These are phyloP conservation scores for Ophiodon elongatus DNA, from an alignment of 2,113 vertebrate species.

Conservation along the genomic window DNA sequence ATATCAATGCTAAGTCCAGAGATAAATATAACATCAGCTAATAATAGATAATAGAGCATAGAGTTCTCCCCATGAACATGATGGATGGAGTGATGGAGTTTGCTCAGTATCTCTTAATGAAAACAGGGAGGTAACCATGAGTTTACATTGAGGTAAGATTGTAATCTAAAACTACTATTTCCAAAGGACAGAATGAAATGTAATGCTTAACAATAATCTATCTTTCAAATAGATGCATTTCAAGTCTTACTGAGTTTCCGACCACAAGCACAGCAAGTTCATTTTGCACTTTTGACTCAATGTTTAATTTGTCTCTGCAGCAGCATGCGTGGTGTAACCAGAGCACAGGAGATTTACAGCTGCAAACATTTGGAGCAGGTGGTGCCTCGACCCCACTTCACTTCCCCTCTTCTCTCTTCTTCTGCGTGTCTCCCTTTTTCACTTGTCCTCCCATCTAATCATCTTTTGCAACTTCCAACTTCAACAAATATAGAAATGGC, in stretches of 20 bases:
- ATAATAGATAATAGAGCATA: too few species aligned
- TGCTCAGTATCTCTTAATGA: background rate
- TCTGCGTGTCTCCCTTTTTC: slow-evolving; percentile 23
- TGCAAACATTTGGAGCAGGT: slow-evolving; percentile 86
- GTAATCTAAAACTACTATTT: background rate
- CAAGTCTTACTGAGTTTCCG: background rate
- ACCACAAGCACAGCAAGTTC: background rate
- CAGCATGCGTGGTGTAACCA: slow-evolving; percentile 43
- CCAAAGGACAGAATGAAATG: background rate
- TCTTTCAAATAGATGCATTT: background rate
- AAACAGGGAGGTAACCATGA: background rate
- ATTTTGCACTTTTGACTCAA: slow-evolving; percentile 52
- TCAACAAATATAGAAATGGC: background rate
- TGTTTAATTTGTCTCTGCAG: slow-evolving; percentile 45
- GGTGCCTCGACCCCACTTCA: slow-evolving; percentile 65
- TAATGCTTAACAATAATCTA: background rate
- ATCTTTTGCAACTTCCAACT: slow-evolving; percentile 6
- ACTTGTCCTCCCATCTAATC: slow-evolving; percentile 34
- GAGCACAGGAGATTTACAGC: slow-evolving; percentile 72
- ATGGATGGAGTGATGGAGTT: background rate
- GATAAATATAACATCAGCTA: too few species aligned
- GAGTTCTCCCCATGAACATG: too few species aligned
- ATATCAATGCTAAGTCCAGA: too few species aligned
- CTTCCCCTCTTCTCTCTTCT: slow-evolving; percentile 47
- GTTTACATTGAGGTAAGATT: background rate